Conservation (phyloP, 2,113 vertebrate species). For the Ancistrus triradiatus region DNA sequence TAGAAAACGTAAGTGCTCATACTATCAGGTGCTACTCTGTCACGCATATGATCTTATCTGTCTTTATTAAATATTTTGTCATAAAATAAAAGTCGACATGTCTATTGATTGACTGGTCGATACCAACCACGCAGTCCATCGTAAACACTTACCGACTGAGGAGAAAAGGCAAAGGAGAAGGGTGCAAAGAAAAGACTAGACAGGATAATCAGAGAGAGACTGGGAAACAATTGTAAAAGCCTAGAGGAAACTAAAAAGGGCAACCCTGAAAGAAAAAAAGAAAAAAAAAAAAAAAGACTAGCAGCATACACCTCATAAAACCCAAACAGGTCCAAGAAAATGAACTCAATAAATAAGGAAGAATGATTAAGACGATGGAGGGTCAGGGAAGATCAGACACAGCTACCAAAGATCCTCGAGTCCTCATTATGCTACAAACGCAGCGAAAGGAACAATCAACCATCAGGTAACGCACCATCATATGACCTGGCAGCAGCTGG, state of each 20-base stretch:
- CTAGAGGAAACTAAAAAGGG: not conserved
- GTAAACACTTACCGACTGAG: conserved; percentile 38
- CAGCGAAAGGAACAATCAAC: conserved; percentile 33
- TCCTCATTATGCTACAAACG: conserved; percentile 51
- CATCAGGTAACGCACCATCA: conserved; percentile 60
- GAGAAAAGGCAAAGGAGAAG: conserved; percentile 22
- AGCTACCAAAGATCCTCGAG: conserved; percentile 56
- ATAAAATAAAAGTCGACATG: conserved; percentile 31
- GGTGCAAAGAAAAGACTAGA: conserved; percentile 7
- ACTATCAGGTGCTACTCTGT: conserved; percentile 26
- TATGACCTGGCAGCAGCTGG: conserved; percentile 95
- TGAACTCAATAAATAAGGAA: conserved; percentile 65
- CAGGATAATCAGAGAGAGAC: no score
- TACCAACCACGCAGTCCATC: conserved; percentile 29
- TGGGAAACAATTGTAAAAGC: conserved; percentile 4
- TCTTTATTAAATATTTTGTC: conserved; percentile 40
- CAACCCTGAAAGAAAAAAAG: conserved; percentile 12
- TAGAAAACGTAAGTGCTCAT: no score
- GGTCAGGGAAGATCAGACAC: conserved; percentile 55
- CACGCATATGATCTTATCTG: conserved; percentile 36
- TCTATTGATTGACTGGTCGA: conserved; percentile 26
- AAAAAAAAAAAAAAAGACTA: conserved; percentile 51
- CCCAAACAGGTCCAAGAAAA: conserved; percentile 63
- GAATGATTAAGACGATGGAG: conserved; percentile 53
- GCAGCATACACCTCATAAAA: conserved; percentile 81